These are phyloP conservation scores for Xanthorhoe designata DNA, from an alignment of 2,888 invertebrate genomes.

Conservation along the genomic window DNA sequence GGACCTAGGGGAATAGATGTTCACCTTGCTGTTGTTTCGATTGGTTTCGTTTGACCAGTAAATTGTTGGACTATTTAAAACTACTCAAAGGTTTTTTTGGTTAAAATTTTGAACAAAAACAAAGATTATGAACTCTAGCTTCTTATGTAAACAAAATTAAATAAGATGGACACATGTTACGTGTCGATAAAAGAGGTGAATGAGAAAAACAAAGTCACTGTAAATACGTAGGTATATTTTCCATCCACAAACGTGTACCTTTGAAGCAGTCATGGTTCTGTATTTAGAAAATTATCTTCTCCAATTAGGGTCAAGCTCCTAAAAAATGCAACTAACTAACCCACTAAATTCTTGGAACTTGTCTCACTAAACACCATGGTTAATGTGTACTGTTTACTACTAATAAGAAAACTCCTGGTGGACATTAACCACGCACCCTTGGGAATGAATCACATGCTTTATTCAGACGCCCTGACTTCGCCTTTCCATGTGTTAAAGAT, in stretches of 20 bases:
- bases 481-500: slow-evolving; percentile 28
- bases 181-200: too few species aligned
- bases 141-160: too few species aligned
- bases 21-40: slow-evolving; percentile 19
- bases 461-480: slow-evolving; percentile 52
- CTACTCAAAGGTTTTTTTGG: too few species aligned
- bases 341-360: slow-evolving; percentile 27
- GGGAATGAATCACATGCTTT: slow-evolving; percentile 67
- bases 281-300: background rate
- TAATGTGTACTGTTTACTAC: slow-evolving; percentile 53
- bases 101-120: too few species aligned
- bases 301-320: background rate
- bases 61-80: background rate
- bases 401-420: slow-evolving; percentile 67
- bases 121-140: too few species aligned
- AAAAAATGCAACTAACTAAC: background rate
- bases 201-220: too few species aligned
- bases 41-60: background rate
- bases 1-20: slow-evolving; percentile 52
- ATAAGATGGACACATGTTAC: too few species aligned
- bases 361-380: slow-evolving; percentile 39
- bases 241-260: too few species aligned
- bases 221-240: too few species aligned
- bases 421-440: slow-evolving; percentile 54
- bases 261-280: too few species aligned